Evolutionary conservation across 2,113 vertebrate genomes (phyloP).

Genomic region (mouse (Mus musculus)): DNA sequence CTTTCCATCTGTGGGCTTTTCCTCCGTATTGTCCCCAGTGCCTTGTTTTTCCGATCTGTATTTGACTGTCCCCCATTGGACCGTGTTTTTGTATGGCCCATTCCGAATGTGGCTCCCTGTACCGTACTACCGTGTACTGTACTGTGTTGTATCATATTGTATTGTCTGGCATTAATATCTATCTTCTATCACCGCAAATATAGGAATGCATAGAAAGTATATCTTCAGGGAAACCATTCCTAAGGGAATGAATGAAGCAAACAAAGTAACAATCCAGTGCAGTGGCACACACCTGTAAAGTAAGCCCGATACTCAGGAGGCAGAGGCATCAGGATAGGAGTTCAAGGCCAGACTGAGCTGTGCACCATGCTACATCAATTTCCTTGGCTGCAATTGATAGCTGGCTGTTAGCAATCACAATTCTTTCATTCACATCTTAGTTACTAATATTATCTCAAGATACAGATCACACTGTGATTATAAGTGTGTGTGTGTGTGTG

Average conservation of each 20-base stretch:
- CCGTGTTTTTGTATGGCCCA: not conserved
- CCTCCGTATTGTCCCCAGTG: not conserved
- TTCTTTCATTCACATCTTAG: not conserved
- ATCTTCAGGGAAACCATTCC: not conserved
- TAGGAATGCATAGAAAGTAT: not conserved
- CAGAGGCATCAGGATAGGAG: not conserved
- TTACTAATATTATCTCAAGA: not conserved
- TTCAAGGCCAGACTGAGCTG: not conserved
- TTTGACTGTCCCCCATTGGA: not conserved
- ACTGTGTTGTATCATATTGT: not conserved
- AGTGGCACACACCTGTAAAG: not conserved
- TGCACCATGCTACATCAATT: not conserved
- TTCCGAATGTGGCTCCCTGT: not conserved
- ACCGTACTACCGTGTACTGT: not conserved
- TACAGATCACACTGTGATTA: not conserved
- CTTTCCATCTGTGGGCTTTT: not conserved
- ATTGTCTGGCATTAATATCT: not conserved
- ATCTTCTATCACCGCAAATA: not conserved
- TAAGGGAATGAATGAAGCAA: slow-evolving; percentile 33
- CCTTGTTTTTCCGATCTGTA: slow-evolving; percentile 45
- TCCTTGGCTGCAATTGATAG: not conserved
- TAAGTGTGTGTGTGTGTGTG: not conserved
- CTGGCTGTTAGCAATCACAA: not conserved
- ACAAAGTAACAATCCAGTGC: not conserved
- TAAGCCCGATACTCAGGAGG: not conserved